Percentiles rank a stretch among this genome's conserved stretches.
Evolutionary conservation across 2,797 vertebrate genomes (phyloP).

Genomic region (Sebastes glaucus): DNA sequence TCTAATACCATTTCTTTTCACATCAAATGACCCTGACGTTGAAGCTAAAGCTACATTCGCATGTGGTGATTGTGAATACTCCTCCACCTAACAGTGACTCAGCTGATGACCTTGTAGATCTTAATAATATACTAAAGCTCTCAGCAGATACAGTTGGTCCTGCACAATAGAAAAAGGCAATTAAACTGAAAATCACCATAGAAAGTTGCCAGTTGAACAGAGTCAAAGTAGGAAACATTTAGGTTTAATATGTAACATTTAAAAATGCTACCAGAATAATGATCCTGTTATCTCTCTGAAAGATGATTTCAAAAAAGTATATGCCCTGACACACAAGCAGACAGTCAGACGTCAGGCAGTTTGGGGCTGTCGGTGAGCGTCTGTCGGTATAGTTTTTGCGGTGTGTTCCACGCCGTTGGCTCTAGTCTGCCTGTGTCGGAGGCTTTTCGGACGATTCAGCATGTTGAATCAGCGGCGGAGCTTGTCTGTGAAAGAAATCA

Average conservation of each 20-base stretch:
- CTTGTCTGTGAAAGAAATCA: no score
- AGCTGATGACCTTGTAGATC: neutral
- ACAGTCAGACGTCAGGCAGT: no score
- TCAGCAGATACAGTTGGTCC: neutral
- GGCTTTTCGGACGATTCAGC: no score
- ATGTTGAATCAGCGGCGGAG: no score
- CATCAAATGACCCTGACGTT: neutral
- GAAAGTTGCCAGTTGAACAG: neutral
- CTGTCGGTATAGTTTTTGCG: no score
- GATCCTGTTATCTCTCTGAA: neutral
- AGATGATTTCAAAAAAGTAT: conserved; percentile 7
- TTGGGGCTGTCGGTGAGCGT: no score
- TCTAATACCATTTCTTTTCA: neutral
- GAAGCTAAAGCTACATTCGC: neutral
- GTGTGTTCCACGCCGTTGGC: fast-evolving
- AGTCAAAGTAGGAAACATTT: neutral
- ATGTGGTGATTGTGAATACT: neutral
- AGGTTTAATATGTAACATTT: neutral
- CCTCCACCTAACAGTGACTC: neutral
- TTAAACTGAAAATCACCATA: neutral
- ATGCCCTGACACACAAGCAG: neutral
- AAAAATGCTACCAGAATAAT: neutral
- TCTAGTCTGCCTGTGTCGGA: no score
- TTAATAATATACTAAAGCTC: neutral
- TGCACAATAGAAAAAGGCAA: neutral